Evolutionary conservation across 2,113 vertebrate genomes (phyloP), one percentile per base, ranked within the genome.

Genomic region (Alaudala cheleensis): DNA sequence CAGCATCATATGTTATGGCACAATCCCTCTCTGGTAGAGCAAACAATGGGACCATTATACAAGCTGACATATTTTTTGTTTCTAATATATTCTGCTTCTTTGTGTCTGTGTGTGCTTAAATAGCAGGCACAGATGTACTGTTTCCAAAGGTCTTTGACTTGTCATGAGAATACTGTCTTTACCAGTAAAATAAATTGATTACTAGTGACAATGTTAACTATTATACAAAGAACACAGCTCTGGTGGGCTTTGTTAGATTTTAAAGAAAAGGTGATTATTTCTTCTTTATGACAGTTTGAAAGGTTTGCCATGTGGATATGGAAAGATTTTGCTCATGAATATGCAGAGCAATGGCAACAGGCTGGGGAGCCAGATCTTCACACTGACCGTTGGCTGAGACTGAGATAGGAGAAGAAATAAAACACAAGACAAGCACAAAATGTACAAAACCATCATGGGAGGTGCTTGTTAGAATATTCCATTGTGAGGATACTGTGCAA

Each of bases 131-230:
- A 97, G 97, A 97, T 97, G 97, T 97, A 97, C 97, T 96, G 93
- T 97, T 97, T 97, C 96, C 97, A 97, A 97, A 97, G 97, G 97
- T 97, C 97, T 97, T 97, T 97, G 97, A 97, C 97, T 97, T 97
- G 96, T 97, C 97, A 96, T 95, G 96, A 97, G 97, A 96, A 96
- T 97, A 96, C 95, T 97, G 94, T 94, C 94, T 95, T 93, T 87
- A 96, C 92, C 84, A 93, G 82, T 88, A 95, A 96, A 97, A 96
- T 96, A 96, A 89, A 96, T 96, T 96, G 94, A 95, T 95, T 96
- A 95, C 95, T 92, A 89, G 91, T 92, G 92, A 97, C 93, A 94
- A 91, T 95, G 96, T 95, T 96, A 96, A 93, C 86, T 97, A 89
- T 96, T 96, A 95, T 69, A 97, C 91, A 90, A 95, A 96, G 94